Conservation (phyloP, 2,888 invertebrate genomes). For the Andrena trimmerana region DNA sequence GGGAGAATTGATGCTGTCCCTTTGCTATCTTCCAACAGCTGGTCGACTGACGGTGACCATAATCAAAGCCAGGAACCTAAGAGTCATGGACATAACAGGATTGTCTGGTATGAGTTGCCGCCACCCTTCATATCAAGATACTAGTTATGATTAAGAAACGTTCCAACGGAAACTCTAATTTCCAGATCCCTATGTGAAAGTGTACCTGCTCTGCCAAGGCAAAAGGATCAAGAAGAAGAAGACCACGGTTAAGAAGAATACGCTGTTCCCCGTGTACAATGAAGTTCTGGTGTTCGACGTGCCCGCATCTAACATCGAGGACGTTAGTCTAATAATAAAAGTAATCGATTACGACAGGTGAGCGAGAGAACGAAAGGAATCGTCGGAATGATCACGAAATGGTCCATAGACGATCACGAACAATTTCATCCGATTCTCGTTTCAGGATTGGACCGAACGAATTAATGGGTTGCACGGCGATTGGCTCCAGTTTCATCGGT, state of each 20-base stretch:
- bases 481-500: conserved; percentile 91
- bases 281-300: conserved; percentile 97
- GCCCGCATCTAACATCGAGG: conserved; percentile 92
- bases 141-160: neutral
- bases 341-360: conserved; percentile 96
- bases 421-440: neutral
- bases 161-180: neutral
- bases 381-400: neutral
- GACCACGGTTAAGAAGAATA: conserved; percentile 95
- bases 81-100: conserved; percentile 97
- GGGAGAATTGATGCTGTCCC: conserved; percentile 96
- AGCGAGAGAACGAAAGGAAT: conserved; percentile 68
- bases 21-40: conserved; percentile 96
- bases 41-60: conserved; percentile 96
- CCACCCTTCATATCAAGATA: conserved; percentile 46
- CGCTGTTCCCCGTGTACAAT: conserved; percentile 95
- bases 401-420: neutral
- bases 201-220: conserved; percentile 94
- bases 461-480: conserved; percentile 93
- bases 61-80: conserved; percentile 95
- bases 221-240: conserved; percentile 97
- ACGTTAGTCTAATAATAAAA: conserved; percentile 93
- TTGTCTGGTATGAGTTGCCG: conserved; percentile 89
- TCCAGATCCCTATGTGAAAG: conserved; percentile 97
- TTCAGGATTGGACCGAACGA: conserved; percentile 94